Evolutionary conservation across 2,888 invertebrate genomes (phyloP).

Genomic region (Pemphredon lugubris): DNA sequence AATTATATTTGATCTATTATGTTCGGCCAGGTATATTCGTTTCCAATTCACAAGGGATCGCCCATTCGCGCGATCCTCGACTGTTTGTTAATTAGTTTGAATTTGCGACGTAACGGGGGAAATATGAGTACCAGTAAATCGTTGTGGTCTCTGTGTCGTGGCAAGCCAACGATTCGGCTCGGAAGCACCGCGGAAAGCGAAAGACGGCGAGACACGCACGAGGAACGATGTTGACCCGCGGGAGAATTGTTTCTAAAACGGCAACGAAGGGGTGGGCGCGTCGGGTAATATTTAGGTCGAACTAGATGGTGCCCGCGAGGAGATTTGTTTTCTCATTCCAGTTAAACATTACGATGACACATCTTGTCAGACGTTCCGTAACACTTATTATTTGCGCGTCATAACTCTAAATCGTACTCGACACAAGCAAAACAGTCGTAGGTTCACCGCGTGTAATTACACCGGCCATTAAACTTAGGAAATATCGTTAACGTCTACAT

Average conservation of each 20-base stretch:
- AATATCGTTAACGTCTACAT: too few relatives aligned
- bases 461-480: not conserved
- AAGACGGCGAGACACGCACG: slow-evolving; percentile 21
- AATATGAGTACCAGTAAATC: slow-evolving; percentile 34
- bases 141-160: slow-evolving; percentile 44
- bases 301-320: slow-evolving; percentile 7
- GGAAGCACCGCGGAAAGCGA: slow-evolving; percentile 26
- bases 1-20: too few relatives aligned
- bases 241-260: slow-evolving; percentile 53
- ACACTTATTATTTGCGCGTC: slow-evolving; percentile 19
- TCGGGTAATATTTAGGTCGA: slow-evolving; percentile 42
- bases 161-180: slow-evolving; percentile 52
- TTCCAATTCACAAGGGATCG: too few relatives aligned
- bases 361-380: slow-evolving; percentile 33
- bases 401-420: not conserved
- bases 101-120: slow-evolving; percentile 27
- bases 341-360: slow-evolving; percentile 39
- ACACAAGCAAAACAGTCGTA: too few relatives aligned
- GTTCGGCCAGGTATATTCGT: too few relatives aligned
- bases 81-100: slow-evolving; percentile 41
- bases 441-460: slow-evolving; percentile 5
- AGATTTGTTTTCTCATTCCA: slow-evolving; percentile 19
- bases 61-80: too few relatives aligned
- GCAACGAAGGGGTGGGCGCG: slow-evolving; percentile 21
- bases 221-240: slow-evolving; percentile 35